Percentiles rank a stretch among this genome's conserved stretches.
Conservation (phyloP, 1,140 invertebrate species). For the Sitophilus oryzae region DNA sequence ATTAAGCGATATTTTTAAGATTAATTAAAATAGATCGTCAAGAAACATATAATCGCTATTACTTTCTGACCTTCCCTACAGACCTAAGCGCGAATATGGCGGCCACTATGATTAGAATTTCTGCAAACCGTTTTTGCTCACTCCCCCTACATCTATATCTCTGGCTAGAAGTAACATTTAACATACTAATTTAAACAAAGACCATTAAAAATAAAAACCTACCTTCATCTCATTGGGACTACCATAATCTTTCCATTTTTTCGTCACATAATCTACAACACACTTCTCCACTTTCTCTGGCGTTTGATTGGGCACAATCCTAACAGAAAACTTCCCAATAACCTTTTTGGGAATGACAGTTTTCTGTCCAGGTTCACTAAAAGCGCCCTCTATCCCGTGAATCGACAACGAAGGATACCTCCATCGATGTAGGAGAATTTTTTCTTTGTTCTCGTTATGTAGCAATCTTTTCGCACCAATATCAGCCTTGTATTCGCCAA, state of each 20-base stretch:
- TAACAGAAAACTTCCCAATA: constrained; percentile 92
- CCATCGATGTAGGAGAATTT: constrained; percentile 86
- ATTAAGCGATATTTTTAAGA: no score
- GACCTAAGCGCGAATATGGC: no score
- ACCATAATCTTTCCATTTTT: constrained; percentile 64
- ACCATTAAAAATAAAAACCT: constrained; percentile 10
- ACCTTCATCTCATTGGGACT: constrained; percentile 86
- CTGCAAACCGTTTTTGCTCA: no score
- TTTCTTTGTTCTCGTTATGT: constrained; percentile 69
- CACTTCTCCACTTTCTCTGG: constrained; percentile 69
- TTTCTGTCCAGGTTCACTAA: constrained; percentile 87
- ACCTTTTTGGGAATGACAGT: constrained; percentile 95
- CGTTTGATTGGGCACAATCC: constrained; percentile 87
- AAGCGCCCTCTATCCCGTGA: constrained; percentile 83
- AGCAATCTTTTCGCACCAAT: constrained; percentile 67
- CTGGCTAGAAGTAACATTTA: no score
- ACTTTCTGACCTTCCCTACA: no score
- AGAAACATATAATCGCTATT: background rate
- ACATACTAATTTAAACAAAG: no score
- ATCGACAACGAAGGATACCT: constrained; percentile 83
- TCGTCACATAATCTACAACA: constrained; percentile 69
- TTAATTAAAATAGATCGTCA: no score
- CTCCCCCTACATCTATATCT: no score
- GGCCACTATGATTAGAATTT: no score
- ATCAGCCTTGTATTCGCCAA: constrained; percentile 68